A percentile compares a stretch with the other conserved stretches of the same genome.
Evolutionary conservation across 2,888 invertebrate species (phyloP).

Genomic region (Aricia artaxerxes): DNA sequence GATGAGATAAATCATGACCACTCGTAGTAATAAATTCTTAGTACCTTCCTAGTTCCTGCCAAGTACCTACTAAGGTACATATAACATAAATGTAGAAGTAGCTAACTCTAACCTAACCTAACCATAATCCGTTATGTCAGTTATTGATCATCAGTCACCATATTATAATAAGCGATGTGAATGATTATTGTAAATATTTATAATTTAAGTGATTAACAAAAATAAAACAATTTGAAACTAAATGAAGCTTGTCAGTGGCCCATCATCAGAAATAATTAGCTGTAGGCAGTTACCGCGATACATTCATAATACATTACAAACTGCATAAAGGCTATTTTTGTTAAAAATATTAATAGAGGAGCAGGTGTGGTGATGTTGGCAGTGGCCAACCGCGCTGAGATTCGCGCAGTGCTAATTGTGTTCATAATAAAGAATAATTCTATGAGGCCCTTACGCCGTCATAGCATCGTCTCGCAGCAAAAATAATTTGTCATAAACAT

Average conservation of each 20-base stretch:
- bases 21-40: no score
- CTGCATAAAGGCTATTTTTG: conserved; percentile 60
- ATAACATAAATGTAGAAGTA: no score
- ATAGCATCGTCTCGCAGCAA: conserved; percentile 35
- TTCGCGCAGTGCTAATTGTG: conserved; percentile 67
- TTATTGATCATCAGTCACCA: no score
- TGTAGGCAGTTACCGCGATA: background rate
- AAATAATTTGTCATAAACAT: conserved; percentile 45
- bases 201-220: background rate
- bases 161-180: background rate
- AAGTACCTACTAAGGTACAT: no score
- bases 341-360: conserved; percentile 75
- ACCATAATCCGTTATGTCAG: no score
- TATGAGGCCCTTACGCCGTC: conserved; percentile 47
- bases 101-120: no score
- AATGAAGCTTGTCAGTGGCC: background rate
- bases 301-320: conserved; percentile 32
- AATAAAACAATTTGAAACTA: background rate
- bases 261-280: conserved; percentile 12
- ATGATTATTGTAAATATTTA: background rate
- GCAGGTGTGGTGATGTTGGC: conserved; percentile 75
- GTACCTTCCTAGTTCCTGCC: no score
- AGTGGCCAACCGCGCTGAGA: conserved; percentile 58
- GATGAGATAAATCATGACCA: no score
- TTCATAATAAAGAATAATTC: conserved; percentile 57